phyloP scores from a whole-genome alignment of 2,888 invertebrate genomes.

The Cabera pusaria region DNA sequence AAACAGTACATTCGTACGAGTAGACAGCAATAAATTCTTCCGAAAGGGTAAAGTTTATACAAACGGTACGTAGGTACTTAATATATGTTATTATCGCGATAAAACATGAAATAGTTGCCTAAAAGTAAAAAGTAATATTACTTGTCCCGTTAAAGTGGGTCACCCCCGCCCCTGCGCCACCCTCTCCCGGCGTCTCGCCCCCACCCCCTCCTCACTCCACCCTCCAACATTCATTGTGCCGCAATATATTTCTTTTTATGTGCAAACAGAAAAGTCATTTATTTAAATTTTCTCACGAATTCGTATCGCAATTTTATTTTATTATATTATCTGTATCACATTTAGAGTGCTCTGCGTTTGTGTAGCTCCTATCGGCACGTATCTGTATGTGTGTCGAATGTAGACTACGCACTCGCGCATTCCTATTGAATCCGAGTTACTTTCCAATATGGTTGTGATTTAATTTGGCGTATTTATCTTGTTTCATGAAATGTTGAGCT shows the following conservation, averaged over 20 bases:
- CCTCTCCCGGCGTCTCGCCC: constrained; percentile 36
- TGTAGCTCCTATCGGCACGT: constrained; percentile 47
- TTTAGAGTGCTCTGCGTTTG: constrained; percentile 70
- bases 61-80: constrained; percentile 39
- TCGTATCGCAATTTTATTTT: constrained; percentile 83
- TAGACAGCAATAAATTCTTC: constrained; percentile 35
- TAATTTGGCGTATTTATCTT: constrained; percentile 30
- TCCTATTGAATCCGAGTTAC: constrained; percentile 30
- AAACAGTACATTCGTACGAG: constrained; percentile 3
- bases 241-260: constrained; percentile 84
- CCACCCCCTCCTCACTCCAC: constrained; percentile 62
- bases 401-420: constrained; percentile 28
- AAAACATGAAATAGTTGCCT: constrained; percentile 83
- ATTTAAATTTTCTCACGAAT: constrained; percentile 84
- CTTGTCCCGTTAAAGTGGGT: constrained; percentile 84
- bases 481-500: constrained; percentile 22
- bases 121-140: constrained; percentile 84
- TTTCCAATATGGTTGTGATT: constrained; percentile 38
- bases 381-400: constrained; percentile 36
- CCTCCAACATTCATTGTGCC: constrained; percentile 83
- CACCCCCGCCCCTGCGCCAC: constrained; percentile 64
- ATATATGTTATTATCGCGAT: constrained; percentile 76
- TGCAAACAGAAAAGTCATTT: constrained; percentile 84
- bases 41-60: constrained; percentile 49
- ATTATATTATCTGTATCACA: constrained; percentile 81